Evolutionary conservation across 2,888 invertebrate genomes (phyloP).

Genomic region (Syrista parreyssii): DNA sequence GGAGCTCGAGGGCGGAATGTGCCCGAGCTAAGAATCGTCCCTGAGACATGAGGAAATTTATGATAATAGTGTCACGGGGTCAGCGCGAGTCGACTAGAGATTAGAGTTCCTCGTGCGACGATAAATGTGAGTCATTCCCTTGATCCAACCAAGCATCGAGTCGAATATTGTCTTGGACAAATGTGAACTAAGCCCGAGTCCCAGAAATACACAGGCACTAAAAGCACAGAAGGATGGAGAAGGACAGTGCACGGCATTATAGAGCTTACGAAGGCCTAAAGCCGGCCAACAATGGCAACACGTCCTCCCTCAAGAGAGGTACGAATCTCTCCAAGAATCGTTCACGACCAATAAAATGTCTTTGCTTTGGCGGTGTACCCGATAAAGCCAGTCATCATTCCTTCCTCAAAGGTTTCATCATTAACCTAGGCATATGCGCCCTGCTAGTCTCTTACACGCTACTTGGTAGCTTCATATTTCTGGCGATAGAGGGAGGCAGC

Average conservation of each 20-base stretch:
- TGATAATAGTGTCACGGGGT: conserved; percentile 30
- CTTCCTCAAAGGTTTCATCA: conserved; percentile 80
- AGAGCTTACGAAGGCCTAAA: conserved; percentile 64
- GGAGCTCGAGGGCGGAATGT: conserved; percentile 1
- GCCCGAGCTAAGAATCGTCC: conserved; percentile 17
- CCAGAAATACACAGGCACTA: conserved; percentile 1
- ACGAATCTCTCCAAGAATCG: conserved; percentile 36
- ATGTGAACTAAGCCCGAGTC: conserved; percentile 9
- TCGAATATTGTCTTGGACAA: conserved; percentile 14
- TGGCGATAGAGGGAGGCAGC: conserved; percentile 82
- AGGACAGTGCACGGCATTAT: conserved; percentile 58
- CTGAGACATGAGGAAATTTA: conserved; percentile 23
- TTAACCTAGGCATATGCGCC: conserved; percentile 85
- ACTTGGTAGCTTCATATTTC: conserved; percentile 83
- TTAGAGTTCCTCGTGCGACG: conserved; percentile 19
- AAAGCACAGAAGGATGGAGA: conserved; percentile 54
- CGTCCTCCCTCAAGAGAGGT: conserved; percentile 57
- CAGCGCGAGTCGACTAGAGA: conserved; percentile 28
- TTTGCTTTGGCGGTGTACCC: conserved; percentile 62
- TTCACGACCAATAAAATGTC: conserved; percentile 55
- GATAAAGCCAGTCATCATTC: conserved; percentile 65
- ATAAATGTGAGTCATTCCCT: conserved; percentile 26
- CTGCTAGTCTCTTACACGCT: conserved; percentile 84
- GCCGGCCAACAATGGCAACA: conserved; percentile 63
- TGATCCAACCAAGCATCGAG: neutral